These are phyloP conservation scores for Momotus momota DNA, from an alignment of 2,797 vertebrate species.

Conservation along the genomic window DNA sequence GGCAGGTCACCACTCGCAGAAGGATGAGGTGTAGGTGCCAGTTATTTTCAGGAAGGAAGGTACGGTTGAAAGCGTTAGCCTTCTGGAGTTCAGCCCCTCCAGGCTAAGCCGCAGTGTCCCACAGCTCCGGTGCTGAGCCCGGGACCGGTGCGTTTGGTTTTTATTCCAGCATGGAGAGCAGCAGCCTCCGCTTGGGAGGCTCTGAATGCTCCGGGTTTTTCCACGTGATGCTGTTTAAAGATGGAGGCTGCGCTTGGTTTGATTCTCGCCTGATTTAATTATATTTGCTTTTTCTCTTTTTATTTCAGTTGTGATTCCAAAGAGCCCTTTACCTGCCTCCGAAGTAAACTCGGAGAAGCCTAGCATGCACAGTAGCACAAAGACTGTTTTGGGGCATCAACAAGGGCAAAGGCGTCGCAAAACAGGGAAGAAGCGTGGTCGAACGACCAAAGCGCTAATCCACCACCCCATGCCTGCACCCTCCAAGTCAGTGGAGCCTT, in stretches of 20 bases:
- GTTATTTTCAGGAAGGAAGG: constrained; percentile 20
- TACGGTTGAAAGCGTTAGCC: not conserved
- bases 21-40: constrained; percentile 1
- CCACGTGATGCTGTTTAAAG: constrained; percentile 22
- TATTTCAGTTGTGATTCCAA: constrained; percentile 90
- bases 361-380: constrained; percentile 86
- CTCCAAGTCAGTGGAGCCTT: constrained; percentile 86
- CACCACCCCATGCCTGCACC: constrained; percentile 85
- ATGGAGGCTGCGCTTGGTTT: constrained; percentile 61
- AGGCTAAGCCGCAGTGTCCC: not conserved
- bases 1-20: constrained; percentile 21
- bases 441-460: constrained; percentile 86
- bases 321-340: constrained; percentile 86
- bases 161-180: not conserved
- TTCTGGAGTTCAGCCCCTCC: not conserved
- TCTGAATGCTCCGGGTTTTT: not conserved
- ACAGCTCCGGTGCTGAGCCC: not conserved
- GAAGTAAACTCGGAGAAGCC: constrained; percentile 88
- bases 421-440: constrained; percentile 91
- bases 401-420: constrained; percentile 91
- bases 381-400: constrained; percentile 82
- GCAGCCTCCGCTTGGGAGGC: not conserved
- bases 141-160: not conserved
- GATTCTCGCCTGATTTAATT: constrained; percentile 56
- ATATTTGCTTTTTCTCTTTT: constrained; percentile 70